Evolutionary conservation across 2,888 invertebrate genomes (phyloP).

Genomic region (Harpagoxenus sublaevis): DNA sequence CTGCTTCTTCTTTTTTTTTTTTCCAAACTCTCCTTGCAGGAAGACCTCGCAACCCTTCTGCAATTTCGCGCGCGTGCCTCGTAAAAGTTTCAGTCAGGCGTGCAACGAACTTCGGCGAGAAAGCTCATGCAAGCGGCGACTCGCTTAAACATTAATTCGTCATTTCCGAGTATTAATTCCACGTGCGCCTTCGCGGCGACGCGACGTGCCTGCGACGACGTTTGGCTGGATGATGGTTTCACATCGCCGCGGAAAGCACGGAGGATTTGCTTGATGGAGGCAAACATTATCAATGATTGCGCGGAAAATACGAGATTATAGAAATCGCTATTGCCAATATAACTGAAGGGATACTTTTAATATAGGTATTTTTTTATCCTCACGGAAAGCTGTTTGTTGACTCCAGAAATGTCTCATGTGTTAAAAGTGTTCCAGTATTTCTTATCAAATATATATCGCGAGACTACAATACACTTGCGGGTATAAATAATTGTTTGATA

Average conservation of each 20-base stretch:
- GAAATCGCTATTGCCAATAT: not conserved
- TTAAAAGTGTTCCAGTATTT: not conserved
- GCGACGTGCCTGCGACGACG: conserved; percentile 48
- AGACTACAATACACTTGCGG: not conserved
- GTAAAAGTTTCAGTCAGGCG: conserved; percentile 69
- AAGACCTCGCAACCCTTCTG: conserved; percentile 55
- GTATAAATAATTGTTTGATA: not conserved
- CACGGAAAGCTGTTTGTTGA: not conserved
- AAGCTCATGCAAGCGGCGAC: conserved; percentile 29
- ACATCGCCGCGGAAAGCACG: conserved; percentile 5
- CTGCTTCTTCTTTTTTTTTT: conserved; percentile 4
- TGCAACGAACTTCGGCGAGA: conserved; percentile 43
- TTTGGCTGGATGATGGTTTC: conserved; percentile 28
- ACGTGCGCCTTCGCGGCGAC: conserved; percentile 54
- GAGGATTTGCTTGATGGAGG: not conserved
- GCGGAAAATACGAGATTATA: conserved; percentile 5
- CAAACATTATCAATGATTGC: conserved; percentile 20
- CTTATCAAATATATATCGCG: not conserved
- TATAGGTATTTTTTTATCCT: not conserved
- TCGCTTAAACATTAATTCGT: conserved; percentile 70
- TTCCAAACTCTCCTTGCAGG: conserved; percentile 24
- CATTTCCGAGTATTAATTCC: conserved; percentile 70
- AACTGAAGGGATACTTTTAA: not conserved
- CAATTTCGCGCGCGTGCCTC: conserved; percentile 70
- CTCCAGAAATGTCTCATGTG: not conserved